Conservation (phyloP, 2,797 vertebrate species). For the Enteromius argenteus region DNA sequence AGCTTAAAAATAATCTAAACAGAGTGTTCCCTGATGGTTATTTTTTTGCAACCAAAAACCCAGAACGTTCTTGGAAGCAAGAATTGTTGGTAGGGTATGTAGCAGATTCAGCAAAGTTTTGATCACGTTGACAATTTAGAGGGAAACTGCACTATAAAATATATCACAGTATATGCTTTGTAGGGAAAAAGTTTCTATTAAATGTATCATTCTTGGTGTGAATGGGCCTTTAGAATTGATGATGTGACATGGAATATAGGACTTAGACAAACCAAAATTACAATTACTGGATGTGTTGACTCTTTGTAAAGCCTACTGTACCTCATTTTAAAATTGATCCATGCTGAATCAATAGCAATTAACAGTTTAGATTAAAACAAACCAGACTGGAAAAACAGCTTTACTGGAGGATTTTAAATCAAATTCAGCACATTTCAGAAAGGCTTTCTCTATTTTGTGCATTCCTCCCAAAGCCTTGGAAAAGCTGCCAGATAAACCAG, state of each 20-base stretch:
- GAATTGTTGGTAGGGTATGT: too few relatives aligned
- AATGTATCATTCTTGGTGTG: not conserved
- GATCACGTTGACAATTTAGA: not conserved
- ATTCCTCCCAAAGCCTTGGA: slow-evolving; percentile 24
- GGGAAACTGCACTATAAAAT: not conserved
- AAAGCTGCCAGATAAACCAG: slow-evolving; percentile 53
- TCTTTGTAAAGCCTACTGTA: not conserved
- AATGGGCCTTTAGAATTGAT: not conserved
- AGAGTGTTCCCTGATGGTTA: too few relatives aligned
- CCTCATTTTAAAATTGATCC: slow-evolving; percentile 9
- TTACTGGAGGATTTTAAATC: slow-evolving; percentile 4
- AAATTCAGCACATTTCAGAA: slow-evolving; percentile 35
- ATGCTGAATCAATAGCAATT: slow-evolving; percentile 20
- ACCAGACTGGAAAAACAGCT: not conserved
- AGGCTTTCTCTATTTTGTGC: slow-evolving; percentile 23
- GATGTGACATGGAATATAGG: not conserved
- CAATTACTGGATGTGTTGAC: not conserved
- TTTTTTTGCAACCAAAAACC: too few relatives aligned
- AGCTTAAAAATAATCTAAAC: too few relatives aligned
- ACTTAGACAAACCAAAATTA: not conserved
- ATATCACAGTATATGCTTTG: not conserved
- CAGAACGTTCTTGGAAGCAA: too few relatives aligned
- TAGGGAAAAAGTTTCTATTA: not conserved
- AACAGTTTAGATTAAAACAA: slow-evolving; percentile 10
- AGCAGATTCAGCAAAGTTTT: not conserved